phyloP scores from a whole-genome alignment of 2,888 invertebrate species.

The Drosophila melanosoma region DNA sequence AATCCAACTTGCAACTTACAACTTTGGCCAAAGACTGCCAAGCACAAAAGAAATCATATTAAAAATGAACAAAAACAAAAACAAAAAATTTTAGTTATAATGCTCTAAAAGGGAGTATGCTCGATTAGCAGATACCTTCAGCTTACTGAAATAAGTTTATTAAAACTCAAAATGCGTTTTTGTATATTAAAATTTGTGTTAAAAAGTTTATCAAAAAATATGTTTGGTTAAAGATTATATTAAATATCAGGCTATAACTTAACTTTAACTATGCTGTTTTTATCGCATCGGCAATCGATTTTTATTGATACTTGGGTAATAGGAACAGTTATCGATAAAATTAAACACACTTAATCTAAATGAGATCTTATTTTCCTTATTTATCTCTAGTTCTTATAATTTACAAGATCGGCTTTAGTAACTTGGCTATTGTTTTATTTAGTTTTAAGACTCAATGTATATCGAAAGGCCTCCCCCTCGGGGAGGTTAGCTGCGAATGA shows the following conservation, averaged over 20 bases:
- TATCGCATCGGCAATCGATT: neutral
- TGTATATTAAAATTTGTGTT: neutral
- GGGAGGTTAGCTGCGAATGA: too few relatives aligned
- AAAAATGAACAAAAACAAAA: slow-evolving; percentile 63
- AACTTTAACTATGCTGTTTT: neutral
- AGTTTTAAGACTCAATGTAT: neutral
- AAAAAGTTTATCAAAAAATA: neutral
- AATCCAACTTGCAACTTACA: slow-evolving; percentile 5
- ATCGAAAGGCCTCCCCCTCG: too few relatives aligned
- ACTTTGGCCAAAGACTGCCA: slow-evolving; percentile 31
- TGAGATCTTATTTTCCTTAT: neutral
- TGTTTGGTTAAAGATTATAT: neutral
- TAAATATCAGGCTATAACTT: neutral
- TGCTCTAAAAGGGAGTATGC: neutral
- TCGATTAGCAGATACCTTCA: neutral
- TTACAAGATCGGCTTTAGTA: neutral
- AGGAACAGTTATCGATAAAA: neutral
- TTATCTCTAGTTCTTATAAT: neutral
- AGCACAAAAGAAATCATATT: slow-evolving; percentile 68
- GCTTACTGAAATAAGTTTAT: neutral
- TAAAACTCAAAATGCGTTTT: neutral
- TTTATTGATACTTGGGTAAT: too few relatives aligned
- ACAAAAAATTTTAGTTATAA: neutral
- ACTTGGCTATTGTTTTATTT: neutral
- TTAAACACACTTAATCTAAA: neutral